These are phyloP conservation scores for Ptychadena robeensis DNA, from an alignment of 2,797 vertebrate genomes.

Conservation along the genomic window DNA sequence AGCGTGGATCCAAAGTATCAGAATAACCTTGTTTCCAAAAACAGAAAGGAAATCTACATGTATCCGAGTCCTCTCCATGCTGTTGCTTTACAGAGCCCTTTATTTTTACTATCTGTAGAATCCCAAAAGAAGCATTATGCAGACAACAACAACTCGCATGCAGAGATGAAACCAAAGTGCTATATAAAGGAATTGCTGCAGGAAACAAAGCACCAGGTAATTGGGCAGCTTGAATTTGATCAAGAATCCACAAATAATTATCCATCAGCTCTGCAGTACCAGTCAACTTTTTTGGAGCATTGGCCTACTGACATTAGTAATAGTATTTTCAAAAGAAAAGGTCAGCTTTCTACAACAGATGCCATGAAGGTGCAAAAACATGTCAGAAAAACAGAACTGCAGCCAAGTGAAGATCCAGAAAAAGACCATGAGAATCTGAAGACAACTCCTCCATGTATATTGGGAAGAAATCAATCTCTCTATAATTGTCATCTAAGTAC, in stretches of 20 bases:
- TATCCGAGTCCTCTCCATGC: slow-evolving; percentile 96
- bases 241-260: slow-evolving; percentile 55
- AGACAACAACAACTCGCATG: slow-evolving; percentile 32
- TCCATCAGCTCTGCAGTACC: slow-evolving; percentile 53
- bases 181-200: slow-evolving; percentile 85
- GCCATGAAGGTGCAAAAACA: slow-evolving; percentile 46
- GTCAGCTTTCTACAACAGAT: slow-evolving; percentile 53
- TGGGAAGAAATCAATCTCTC: slow-evolving; percentile 59
- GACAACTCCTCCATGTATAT: slow-evolving; percentile 57
- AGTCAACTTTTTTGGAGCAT: slow-evolving; percentile 65
- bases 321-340: slow-evolving; percentile 63
- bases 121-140: slow-evolving; percentile 54
- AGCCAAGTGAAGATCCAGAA: slow-evolving; percentile 54
- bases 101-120: slow-evolving; percentile 79
- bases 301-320: slow-evolving; percentile 52
- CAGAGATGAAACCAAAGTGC: slow-evolving; percentile 73
- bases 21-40: slow-evolving; percentile 83
- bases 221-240: slow-evolving; percentile 61
- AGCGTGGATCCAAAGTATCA: slow-evolving; percentile 83
- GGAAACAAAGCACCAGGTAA: slow-evolving; percentile 73
- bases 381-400: slow-evolving; percentile 43
- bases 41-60: slow-evolving; percentile 85
- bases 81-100: slow-evolving; percentile 92
- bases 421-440: slow-evolving; percentile 66
- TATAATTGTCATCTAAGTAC: slow-evolving; percentile 1